Evolutionary conservation across 2,888 invertebrate species (phyloP).

Genomic region (Asteroscopus sphinx): DNA sequence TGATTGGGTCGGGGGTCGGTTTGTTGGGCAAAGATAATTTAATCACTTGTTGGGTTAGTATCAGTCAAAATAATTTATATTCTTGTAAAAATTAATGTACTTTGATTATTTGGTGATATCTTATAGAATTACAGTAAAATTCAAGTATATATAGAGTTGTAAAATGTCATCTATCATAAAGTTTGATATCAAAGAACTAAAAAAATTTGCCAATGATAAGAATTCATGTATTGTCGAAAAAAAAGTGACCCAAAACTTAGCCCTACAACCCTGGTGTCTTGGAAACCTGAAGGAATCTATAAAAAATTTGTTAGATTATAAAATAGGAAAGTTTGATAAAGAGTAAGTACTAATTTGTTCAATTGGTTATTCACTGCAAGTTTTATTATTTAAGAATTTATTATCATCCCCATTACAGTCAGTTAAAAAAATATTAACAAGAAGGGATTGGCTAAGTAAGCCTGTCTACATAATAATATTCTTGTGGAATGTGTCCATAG

Average conservation of each 20-base stretch:
- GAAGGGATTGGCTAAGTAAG: no score
- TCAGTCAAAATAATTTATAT: conserved; percentile 47
- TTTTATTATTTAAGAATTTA: no score
- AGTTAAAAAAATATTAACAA: no score
- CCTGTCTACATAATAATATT: no score
- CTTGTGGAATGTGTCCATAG: no score
- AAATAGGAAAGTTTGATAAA: conserved; percentile 90
- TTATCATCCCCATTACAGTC: no score
- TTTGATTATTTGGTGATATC: conserved; percentile 12
- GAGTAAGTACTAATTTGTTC: conserved; percentile 85
- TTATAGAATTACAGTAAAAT: conserved; percentile 26
- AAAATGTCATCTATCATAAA: conserved; percentile 86
- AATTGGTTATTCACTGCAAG: not conserved
- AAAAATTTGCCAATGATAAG: conserved; percentile 87
- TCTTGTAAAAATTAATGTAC: conserved; percentile 18
- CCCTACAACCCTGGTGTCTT: conserved; percentile 91
- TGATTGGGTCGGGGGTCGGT: no score
- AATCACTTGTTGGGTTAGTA: no score
- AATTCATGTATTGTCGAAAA: conserved; percentile 90
- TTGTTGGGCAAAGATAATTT: no score
- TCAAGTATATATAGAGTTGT: conserved; percentile 37
- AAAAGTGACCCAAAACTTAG: conserved; percentile 88
- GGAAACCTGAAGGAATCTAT: conserved; percentile 90
- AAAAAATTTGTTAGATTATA: conserved; percentile 89
- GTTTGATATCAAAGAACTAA: conserved; percentile 88